Percentiles rank a stretch among this genome's conserved stretches.
Evolutionary conservation across 2,113 vertebrate genomes (phyloP).

Genomic region (Ammodytes marinus): DNA sequence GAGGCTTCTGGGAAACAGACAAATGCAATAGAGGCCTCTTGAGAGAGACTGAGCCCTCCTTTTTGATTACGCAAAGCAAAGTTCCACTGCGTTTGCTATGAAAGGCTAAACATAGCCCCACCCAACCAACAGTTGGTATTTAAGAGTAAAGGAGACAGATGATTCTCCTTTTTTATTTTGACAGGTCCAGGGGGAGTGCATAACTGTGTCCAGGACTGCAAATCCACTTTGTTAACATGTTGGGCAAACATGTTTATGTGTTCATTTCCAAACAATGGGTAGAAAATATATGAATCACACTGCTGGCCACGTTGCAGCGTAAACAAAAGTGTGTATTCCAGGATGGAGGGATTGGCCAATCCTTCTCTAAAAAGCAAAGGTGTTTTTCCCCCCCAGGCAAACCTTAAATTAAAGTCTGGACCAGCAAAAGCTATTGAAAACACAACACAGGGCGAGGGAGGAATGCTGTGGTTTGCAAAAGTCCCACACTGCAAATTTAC

Average conservation of each 20-base stretch:
- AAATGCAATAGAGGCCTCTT: neutral
- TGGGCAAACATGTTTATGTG: conserved; percentile 52
- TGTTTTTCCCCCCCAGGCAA: conserved; percentile 14
- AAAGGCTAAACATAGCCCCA: conserved; percentile 27
- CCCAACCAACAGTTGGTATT: conserved; percentile 32
- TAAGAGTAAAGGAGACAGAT: neutral
- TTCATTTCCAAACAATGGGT: conserved; percentile 61
- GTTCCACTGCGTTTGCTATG: conserved; percentile 33
- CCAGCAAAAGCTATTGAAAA: conserved; percentile 49
- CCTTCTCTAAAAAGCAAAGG: conserved; percentile 21
- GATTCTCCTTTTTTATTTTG: conserved; percentile 32
- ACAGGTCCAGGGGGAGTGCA: conserved; percentile 27
- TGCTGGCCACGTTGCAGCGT: conserved; percentile 21
- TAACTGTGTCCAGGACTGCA: neutral
- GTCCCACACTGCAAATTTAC: conserved; percentile 45
- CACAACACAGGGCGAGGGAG: conserved; percentile 30
- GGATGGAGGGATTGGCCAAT: conserved; percentile 43
- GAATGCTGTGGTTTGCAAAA: conserved; percentile 63
- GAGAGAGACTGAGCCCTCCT: conserved; percentile 10
- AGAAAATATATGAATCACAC: conserved; percentile 46
- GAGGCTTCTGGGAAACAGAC: conserved; percentile 28
- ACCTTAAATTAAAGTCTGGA: conserved; percentile 65
- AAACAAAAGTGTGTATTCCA: conserved; percentile 53
- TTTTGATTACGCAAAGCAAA: conserved; percentile 39
- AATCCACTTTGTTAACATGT: conserved; percentile 49